Conservation (phyloP, 2,797 vertebrate species). For the Rhynchonycteris naso region DNA sequence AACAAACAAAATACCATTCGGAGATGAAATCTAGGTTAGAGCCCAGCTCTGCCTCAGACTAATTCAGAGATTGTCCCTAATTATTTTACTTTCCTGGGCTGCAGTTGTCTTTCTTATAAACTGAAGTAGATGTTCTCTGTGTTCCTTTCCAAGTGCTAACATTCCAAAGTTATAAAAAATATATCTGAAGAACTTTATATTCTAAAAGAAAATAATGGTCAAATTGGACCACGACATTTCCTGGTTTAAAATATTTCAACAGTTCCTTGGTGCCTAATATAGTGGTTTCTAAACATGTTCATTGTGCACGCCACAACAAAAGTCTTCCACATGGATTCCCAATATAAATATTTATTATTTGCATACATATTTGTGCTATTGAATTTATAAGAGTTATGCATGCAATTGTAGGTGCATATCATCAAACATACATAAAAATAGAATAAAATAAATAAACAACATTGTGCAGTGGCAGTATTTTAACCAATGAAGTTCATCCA, state of each 20-base stretch:
- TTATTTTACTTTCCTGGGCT: not conserved
- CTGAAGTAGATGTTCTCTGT: not conserved
- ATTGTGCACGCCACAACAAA: not conserved
- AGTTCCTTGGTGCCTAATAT: not conserved
- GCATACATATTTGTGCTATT: not conserved
- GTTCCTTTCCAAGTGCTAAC: not conserved
- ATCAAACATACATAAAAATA: not conserved
- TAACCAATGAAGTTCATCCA: too few species aligned
- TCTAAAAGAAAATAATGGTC: conserved; percentile 5
- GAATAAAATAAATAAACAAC: not conserved
- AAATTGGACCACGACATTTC: not conserved
- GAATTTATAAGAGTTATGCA: not conserved
- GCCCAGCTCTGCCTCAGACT: not conserved
- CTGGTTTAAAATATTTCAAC: conserved; percentile 25
- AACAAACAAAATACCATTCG: not conserved
- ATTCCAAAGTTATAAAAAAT: not conserved
- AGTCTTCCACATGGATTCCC: not conserved
- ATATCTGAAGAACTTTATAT: not conserved
- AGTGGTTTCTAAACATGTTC: not conserved
- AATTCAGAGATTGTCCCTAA: not conserved
- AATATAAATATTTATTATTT: not conserved
- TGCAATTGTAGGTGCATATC: not conserved
- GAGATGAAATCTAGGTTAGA: not conserved
- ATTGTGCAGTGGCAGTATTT: too few species aligned
- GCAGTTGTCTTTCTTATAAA: not conserved